A percentile compares a stretch with the other conserved stretches of the same genome.
Conservation (phyloP, 1,140 invertebrate genomes). For the Heliothis subflexa region DNA sequence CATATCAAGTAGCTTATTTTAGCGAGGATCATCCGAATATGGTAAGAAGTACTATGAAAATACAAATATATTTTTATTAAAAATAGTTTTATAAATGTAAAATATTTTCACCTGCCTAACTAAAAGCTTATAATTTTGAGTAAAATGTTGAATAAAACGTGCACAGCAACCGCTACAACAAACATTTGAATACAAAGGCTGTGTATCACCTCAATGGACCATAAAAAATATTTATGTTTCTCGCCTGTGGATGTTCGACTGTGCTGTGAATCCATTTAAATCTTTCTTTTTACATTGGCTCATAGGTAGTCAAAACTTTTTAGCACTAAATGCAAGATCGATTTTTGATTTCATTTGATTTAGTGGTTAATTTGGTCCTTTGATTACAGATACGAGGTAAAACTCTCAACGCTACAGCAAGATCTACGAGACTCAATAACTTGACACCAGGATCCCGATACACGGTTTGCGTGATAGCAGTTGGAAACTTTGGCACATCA, state of each 20-base stretch:
- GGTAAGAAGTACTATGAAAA: conserved; percentile 58
- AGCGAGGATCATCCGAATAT: conserved; percentile 87
- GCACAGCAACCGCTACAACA: conserved; percentile 74
- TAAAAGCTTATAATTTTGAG: conserved; percentile 59
- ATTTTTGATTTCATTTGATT: conserved; percentile 34
- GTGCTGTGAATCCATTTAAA: conserved; percentile 76
- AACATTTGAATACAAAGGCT: conserved; percentile 83
- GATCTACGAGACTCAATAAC: conserved; percentile 90
- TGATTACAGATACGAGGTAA: conserved; percentile 89
- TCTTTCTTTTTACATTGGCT: conserved; percentile 75
- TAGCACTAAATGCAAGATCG: conserved; percentile 62
- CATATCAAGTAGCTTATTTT: conserved; percentile 95
- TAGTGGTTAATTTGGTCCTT: conserved; percentile 26
- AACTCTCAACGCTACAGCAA: conserved; percentile 89
- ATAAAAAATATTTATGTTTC: conserved; percentile 84
- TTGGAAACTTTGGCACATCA: conserved; percentile 89
- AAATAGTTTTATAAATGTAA: conserved; percentile 32
- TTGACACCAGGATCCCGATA: conserved; percentile 93
- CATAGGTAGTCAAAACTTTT: conserved; percentile 66
- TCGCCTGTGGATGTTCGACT: conserved; percentile 74
- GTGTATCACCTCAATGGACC: conserved; percentile 83
- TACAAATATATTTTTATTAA: conserved; percentile 15
- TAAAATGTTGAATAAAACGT: conserved; percentile 62
- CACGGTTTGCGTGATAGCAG: conserved; percentile 93
- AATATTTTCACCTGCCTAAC: conserved; percentile 51